Conservation (phyloP, 2,113 vertebrate species). For the Dissostichus mawsoni region DNA sequence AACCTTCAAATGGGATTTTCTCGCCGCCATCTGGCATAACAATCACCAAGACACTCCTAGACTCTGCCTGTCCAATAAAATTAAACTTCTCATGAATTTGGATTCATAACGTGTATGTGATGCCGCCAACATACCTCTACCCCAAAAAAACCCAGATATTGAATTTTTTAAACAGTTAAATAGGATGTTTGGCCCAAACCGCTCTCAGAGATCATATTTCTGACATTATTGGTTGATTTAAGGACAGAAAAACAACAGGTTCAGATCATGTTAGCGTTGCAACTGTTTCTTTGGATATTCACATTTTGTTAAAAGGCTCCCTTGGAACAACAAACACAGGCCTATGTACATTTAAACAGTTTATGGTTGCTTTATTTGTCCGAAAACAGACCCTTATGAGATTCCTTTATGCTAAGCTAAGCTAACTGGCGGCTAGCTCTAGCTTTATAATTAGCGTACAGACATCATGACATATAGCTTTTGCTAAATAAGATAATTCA, state of each 20-base stretch:
- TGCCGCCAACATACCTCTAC: slow-evolving; percentile 10
- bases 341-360: background rate
- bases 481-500: background rate
- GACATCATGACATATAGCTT: background rate
- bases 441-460: background rate
- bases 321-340: background rate
- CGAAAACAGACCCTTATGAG: background rate
- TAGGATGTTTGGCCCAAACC: background rate
- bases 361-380: background rate
- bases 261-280: background rate
- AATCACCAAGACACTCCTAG: slow-evolving; percentile 85
- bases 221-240: background rate
- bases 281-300: background rate
- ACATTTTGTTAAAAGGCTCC: background rate
- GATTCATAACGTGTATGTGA: slow-evolving; percentile 41
- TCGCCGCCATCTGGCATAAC: slow-evolving; percentile 88
- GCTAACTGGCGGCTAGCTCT: background rate
- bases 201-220: slow-evolving; percentile 3
- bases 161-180: background rate
- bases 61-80: slow-evolving; percentile 72
- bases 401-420: slow-evolving; percentile 3
- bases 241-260: background rate
- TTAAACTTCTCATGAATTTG: slow-evolving; percentile 65
- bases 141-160: background rate
- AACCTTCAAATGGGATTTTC: slow-evolving; percentile 92